Percentiles rank a stretch among this genome's conserved stretches.
Conservation (phyloP, 2,888 invertebrate species). For the Hetaerina titia region DNA sequence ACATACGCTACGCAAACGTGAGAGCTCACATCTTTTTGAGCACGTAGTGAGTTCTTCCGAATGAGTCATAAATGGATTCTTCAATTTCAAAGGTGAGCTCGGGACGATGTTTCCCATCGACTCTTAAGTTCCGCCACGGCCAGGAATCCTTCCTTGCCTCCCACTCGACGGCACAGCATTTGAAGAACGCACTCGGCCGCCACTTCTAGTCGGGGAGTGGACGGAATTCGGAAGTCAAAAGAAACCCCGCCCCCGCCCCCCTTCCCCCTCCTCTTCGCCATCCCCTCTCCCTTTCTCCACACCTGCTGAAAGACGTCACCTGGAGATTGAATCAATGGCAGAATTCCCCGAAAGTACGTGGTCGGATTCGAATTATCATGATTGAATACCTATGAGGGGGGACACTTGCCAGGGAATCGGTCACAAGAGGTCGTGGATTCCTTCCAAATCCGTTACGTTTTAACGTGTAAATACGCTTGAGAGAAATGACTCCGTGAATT, state of each 20-base stretch:
- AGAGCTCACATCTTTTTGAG: neutral
- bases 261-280: neutral
- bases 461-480: slow-evolving; percentile 36
- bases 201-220: neutral
- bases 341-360: slow-evolving; percentile 61
- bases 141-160: neutral
- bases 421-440: slow-evolving; percentile 60
- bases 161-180: neutral
- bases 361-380: slow-evolving; percentile 55
- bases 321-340: slow-evolving; percentile 51
- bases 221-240: slow-evolving; percentile 34
- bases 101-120: neutral
- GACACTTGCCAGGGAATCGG: slow-evolving; percentile 57
- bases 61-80: neutral
- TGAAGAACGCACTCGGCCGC: neutral
- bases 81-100: neutral
- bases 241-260: neutral
- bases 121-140: neutral
- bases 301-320: slow-evolving; percentile 55
- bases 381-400: slow-evolving; percentile 48
- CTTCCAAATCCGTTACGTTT: slow-evolving; percentile 58
- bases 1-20: neutral
- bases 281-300: neutral
- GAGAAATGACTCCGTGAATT: slow-evolving; percentile 14
- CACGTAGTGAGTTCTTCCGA: neutral